Evolutionary conservation across 2,113 vertebrate species (phyloP).

Genomic region (Phasianus colchicus): DNA sequence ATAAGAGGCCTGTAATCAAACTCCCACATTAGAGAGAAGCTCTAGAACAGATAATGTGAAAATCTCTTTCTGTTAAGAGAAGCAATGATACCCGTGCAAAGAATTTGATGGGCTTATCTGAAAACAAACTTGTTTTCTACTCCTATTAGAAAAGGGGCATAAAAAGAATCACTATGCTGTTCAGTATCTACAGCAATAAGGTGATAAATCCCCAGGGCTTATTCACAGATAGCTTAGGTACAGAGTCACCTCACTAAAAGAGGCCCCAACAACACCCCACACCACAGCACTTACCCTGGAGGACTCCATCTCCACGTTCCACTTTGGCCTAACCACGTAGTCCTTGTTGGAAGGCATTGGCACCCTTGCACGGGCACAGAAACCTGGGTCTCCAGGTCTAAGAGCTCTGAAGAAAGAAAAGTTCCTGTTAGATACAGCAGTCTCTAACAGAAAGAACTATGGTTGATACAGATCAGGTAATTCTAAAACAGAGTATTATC

Average conservation of each 20-base stretch:
- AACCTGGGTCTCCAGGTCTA: conserved; percentile 94
- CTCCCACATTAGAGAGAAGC: background rate
- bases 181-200: fast-evolving
- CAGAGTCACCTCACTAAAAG: background rate
- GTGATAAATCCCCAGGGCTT: background rate
- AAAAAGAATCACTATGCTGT: background rate
- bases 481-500: background rate
- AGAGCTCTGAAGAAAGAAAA: conserved; percentile 83
- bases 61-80: background rate
- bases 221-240: background rate
- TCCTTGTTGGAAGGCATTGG: conserved; percentile 99
- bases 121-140: background rate
- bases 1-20: background rate
- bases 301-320: conserved; percentile 95
- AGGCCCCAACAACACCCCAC: background rate
- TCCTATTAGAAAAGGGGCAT: background rate
- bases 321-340: conserved; percentile 97
- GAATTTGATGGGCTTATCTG: background rate
- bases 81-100: background rate
- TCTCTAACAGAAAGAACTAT: background rate
- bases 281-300: conserved; percentile 84
- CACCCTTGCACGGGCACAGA: conserved; percentile 94
- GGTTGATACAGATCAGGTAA: background rate
- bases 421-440: background rate
- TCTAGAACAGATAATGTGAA: background rate